Evolutionary conservation across 2,888 invertebrate species (phyloP), one percentile per base, ranked within the genome.

Genomic region (Thymelicus lineola): DNA sequence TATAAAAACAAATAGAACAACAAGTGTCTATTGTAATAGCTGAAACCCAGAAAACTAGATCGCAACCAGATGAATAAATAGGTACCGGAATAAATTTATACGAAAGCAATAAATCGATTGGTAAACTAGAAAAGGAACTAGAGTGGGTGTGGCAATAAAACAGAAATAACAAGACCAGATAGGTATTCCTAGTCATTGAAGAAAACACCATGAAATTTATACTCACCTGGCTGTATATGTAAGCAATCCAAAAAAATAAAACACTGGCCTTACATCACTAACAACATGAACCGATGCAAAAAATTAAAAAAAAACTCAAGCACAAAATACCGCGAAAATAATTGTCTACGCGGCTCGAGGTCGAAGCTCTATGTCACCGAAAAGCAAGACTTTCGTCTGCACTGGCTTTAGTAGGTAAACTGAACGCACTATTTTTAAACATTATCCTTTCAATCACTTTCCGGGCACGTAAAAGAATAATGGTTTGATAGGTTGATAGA

Each of bases 301-400:
- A 58, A 67, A 38, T 59, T 45, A 63, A 69, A 70, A 63, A 42
- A 61, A 62, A 55, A 62, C 15, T 53, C 14, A 62, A 63, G 76
- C 75, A 70, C 60, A 60, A 70, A 78, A 72, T 67, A 66, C 76
- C 74, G 77, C 76, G 76, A 75, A 77, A 75, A 73, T 73, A 66
- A 75, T 73, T 74, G 75, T 71, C 71, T 72, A 62, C 61, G 64
- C 70, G 64, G 58, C 36, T 59, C 76, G 74, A 77, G 78, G 84
- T 77, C 82, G 75, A 70, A 65, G 76, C 74, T 77, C 80, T 83
- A 84, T 88, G 86, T 90, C 89, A 89, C 87, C 86, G 85, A 82
- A 86, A 84, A 69, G 73, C 74, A 76, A 81, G 80, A 82, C 80
- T 82, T 80, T 75, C 79, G 70, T 73, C 77, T 78, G 76, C 78